These are phyloP conservation scores for Glossosoma conforme DNA, from an alignment of 1,140 invertebrate species.

Conservation along the genomic window DNA sequence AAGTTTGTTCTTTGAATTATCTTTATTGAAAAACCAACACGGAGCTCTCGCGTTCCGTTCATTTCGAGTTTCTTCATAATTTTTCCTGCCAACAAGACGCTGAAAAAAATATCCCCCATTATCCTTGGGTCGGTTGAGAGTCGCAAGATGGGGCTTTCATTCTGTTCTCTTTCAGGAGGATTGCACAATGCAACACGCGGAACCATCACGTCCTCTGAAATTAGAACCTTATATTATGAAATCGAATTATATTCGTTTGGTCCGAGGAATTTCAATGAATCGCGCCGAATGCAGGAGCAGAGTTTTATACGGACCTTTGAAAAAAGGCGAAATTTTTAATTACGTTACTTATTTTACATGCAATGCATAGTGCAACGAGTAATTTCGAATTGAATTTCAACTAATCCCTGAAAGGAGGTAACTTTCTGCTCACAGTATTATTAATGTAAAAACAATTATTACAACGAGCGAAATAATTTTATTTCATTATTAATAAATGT, in stretches of 20 bases:
- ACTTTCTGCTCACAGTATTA: not conserved
- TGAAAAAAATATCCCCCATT: constrained; percentile 14
- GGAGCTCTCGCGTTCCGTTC: constrained; percentile 17
- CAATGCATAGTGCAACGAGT: constrained; percentile 1
- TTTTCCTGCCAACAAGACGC: constrained; percentile 21
- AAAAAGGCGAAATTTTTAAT: constrained; percentile 28
- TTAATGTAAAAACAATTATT: not conserved
- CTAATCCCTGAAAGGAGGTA: not conserved
- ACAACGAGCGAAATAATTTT: not conserved
- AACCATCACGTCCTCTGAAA: constrained; percentile 14
- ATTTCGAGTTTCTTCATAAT: constrained; percentile 19
- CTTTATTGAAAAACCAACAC: constrained; percentile 29
- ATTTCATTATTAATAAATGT: not conserved
- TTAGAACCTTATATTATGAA: constrained; percentile 28
- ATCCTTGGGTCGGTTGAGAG: too few species aligned
- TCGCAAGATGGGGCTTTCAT: too few species aligned
- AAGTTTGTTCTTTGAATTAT: constrained; percentile 30
- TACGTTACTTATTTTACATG: constrained; percentile 19
- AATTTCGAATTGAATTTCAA: constrained; percentile 14
- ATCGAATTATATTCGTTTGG: constrained; percentile 27
- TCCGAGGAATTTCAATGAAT: constrained; percentile 24
- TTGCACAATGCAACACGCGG: too few species aligned
- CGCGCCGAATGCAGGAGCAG: constrained; percentile 9
- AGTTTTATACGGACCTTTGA: not conserved
- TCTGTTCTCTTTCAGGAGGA: too few species aligned